A percentile compares a stretch with the other conserved stretches of the same genome.
These are phyloP conservation scores for Diploptera punctata DNA, from an alignment of 2,888 invertebrate genomes.

Conservation along the genomic window DNA sequence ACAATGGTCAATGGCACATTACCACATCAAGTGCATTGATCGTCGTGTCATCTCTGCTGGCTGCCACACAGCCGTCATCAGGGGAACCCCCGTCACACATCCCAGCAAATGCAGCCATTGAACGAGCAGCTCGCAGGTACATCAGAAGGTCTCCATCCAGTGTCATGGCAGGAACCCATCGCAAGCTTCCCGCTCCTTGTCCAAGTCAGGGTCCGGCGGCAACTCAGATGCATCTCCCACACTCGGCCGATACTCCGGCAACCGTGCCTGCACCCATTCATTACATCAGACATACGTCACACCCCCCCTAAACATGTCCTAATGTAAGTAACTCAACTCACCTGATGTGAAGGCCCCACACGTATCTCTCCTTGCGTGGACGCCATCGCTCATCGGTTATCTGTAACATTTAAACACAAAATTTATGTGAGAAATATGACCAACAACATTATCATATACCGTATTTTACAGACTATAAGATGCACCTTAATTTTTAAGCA, in stretches of 20 bases:
- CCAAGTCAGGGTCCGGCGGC: conserved; percentile 59
- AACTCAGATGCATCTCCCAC: conserved; percentile 51
- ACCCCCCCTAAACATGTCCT: too few species aligned
- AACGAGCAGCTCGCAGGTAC: conserved; percentile 96
- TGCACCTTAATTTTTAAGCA: too few species aligned
- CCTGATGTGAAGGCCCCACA: conserved; percentile 35
- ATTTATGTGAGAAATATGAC: too few species aligned
- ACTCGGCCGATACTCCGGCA: conserved; percentile 64
- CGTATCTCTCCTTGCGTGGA: conserved; percentile 34
- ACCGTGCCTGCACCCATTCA: conserved; percentile 60
- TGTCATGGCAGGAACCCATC: conserved; percentile 94
- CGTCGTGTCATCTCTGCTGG: conserved; percentile 96
- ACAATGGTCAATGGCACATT: too few species aligned
- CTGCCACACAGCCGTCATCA: conserved; percentile 96
- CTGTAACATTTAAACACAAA: too few species aligned
- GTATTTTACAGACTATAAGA: too few species aligned
- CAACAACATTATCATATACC: too few species aligned
- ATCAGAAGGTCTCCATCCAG: conserved; percentile 95
- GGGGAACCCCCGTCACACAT: conserved; percentile 99
- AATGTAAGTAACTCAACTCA: conserved; percentile 19
- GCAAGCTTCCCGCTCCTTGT: conserved; percentile 77
- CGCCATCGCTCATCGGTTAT: conserved; percentile 24
- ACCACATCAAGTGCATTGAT: conserved; percentile 95
- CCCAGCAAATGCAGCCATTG: conserved; percentile 98
- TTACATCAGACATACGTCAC: too few species aligned